Base-by-base conservation (phyloP, 2,797 vertebrate species). In the Sebastes umbrosus region DNA sequence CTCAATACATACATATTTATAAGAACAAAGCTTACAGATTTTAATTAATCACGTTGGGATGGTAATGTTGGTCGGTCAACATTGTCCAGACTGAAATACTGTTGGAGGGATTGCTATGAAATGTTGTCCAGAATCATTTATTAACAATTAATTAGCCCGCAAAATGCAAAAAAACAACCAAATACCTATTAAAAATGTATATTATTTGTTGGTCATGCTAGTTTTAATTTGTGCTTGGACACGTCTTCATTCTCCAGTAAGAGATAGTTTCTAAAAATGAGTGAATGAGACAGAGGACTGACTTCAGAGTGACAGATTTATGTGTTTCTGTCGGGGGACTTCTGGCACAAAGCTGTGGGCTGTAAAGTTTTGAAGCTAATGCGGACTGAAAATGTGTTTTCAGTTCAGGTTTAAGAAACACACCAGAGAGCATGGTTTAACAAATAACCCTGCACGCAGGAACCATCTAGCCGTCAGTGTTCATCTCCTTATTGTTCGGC, bases 331-430 rank as follows among this genome's bases (percentile, higher is more conserved):
- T 72, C 63, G 68, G 69, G 4, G 55, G 52, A 73, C 24, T 4
- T 72, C 9, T 3, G 75, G 69, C 67, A 11, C 36, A 27, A 16
- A 86, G 75, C 73, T 34, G 6, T 29, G 39, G 24, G 72, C 79
- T 71, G 4, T 57, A 29, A 7, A 14, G 32, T 76, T 79, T 68
- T 77, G 77, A 87, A 76, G 71, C 52, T 77, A 64, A 86, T 77
- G 3, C 5, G 52, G 27, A 85, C 12, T 57, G 58, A 84, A 79
- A 77, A 74, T 9, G n/a, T 66, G 29, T 73, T 80, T 72, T 75
- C 8, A 22, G 54, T 59, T 13, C 25, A 70, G 68, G 29, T 74
- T 73, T 27, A 73, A 27, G 62, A 62, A 67, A 87, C 24, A 52
- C 58, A 39, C 60, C 27, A 22, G 11, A 71, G 34, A 64, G 31